phyloP scores from a whole-genome alignment of 2,888 invertebrate genomes.

The Drosophila phalerata region DNA sequence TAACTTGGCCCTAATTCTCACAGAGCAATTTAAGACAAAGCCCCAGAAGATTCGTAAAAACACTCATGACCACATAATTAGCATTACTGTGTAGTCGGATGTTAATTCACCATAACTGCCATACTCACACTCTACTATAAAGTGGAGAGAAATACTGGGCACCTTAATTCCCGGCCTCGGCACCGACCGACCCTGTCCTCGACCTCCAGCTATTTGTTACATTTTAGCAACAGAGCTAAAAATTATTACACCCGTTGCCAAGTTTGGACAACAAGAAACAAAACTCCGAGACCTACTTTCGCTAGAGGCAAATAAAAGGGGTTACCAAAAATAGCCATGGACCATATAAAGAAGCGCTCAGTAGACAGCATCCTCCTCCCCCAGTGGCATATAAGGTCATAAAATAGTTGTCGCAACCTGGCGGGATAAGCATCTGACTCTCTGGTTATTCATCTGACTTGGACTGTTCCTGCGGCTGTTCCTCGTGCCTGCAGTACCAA shows the following conservation, averaged over 20 bases:
- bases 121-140: conserved; percentile 18
- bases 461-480: conserved; percentile 5
- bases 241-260: conserved; percentile 59
- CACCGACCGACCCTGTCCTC: conserved; percentile 35
- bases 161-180: conserved; percentile 3
- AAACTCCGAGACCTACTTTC: conserved; percentile 64
- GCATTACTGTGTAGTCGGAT: conserved; percentile 25
- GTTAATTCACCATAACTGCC: conserved; percentile 34
- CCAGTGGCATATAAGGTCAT: conserved; percentile 68
- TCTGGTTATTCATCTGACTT: conserved; percentile 33
- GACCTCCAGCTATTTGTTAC: conserved; percentile 67
- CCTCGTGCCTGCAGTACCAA: conserved; percentile 3
- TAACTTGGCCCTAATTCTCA: background rate
- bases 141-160: conserved; percentile 2
- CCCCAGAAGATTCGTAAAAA: background rate
- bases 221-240: conserved; percentile 53
- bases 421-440: conserved; percentile 74
- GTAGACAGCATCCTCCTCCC: conserved; percentile 23
- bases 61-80: conserved; percentile 38
- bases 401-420: conserved; percentile 80
- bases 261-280: conserved; percentile 48
- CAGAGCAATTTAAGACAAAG: conserved; percentile 1
- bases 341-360: conserved; percentile 59
- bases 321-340: conserved; percentile 68
- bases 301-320: conserved; percentile 54